Conservation (phyloP, 2,888 invertebrate genomes). For the Hypomecis punctinalis region DNA sequence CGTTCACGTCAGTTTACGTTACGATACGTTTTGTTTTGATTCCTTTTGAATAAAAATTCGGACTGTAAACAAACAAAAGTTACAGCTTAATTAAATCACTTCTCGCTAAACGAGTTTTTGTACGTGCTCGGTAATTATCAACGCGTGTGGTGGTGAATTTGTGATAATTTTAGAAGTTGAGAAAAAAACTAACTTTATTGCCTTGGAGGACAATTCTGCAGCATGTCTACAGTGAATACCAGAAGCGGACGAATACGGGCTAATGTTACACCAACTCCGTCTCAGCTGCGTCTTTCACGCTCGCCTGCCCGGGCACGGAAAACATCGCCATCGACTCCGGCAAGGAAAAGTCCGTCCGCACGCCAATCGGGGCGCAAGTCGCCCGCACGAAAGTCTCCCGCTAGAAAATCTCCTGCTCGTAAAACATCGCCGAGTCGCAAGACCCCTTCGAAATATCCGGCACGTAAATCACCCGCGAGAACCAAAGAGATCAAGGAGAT, state of each 20-base stretch:
- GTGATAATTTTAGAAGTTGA: constrained; percentile 68
- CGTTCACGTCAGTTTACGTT: constrained; percentile 54
- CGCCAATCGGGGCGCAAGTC: constrained; percentile 76
- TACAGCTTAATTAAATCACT: neutral
- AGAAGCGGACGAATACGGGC: constrained; percentile 73
- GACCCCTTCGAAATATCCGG: constrained; percentile 69
- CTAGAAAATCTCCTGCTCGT: constrained; percentile 80
- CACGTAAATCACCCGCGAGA: constrained; percentile 76
- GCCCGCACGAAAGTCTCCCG: constrained; percentile 82
- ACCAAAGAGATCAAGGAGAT: constrained; percentile 56
- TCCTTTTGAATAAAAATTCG: constrained; percentile 35
- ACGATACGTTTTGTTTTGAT: constrained; percentile 57
- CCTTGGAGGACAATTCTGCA: constrained; percentile 43
- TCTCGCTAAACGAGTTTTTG: constrained; percentile 11
- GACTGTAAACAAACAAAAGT: constrained; percentile 35
- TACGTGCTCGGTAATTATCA: constrained; percentile 57
- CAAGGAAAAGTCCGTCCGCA: constrained; percentile 66
- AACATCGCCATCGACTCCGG: constrained; percentile 66
- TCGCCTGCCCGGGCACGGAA: constrained; percentile 77
- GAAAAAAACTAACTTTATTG: constrained; percentile 39
- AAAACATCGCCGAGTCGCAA: constrained; percentile 77
- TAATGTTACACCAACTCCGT: constrained; percentile 68
- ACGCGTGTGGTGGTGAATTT: constrained; percentile 64
- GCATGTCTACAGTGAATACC: constrained; percentile 79
- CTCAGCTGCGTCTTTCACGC: constrained; percentile 69